Evolutionary conservation across 2,888 invertebrate species (phyloP), one percentile per base, ranked within the genome.

Genomic region (Antheraea yamamai): DNA sequence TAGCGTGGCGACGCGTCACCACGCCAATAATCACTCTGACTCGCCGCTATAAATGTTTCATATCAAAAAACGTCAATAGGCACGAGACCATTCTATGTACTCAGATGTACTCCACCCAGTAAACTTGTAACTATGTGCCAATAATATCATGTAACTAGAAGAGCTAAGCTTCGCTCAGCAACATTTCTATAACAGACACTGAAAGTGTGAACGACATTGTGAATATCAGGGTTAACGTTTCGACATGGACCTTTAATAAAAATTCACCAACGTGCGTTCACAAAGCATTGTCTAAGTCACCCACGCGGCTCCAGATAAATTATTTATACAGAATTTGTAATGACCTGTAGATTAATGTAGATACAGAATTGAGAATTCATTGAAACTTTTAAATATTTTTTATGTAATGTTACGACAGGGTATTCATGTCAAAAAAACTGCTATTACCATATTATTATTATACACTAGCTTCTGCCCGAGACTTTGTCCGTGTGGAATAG

Each of bases 311-410:
- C 94, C 85, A 92, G 89, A 92, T 94, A 94, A 94, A 94, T 94
- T 94, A 94, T 94, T 93, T 93, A 93, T 94, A 90, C 87, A 88
- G 94, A 90, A 93, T 94, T 92, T 89, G 89, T 93, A 94, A 94
- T 92, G 91, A 91, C 81, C 79, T 88, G 81, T 82, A 90, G 91
- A 92, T 79, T 82, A 89, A 70, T 30, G 18, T 68, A 72, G 0
- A 23, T 66, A 55, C 55, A 85, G 84, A 85, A 55, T 26, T 72
- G 79, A 75, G 77, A 77, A 16, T 58, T 16, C 75, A 70, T 68
- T 72, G 39, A 10, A 39, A 18, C 39, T n/a, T 55, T 20, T 20
- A 2, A 61, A 23, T n/a, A 23, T 61, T 61, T 35, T 39, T 39
- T 39, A 39, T 7, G 4, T 39, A 39, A 39, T 39, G 4, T 4